Base-by-base conservation (phyloP, 2,888 invertebrate species). In the Lithophane semibrunnea region DNA sequence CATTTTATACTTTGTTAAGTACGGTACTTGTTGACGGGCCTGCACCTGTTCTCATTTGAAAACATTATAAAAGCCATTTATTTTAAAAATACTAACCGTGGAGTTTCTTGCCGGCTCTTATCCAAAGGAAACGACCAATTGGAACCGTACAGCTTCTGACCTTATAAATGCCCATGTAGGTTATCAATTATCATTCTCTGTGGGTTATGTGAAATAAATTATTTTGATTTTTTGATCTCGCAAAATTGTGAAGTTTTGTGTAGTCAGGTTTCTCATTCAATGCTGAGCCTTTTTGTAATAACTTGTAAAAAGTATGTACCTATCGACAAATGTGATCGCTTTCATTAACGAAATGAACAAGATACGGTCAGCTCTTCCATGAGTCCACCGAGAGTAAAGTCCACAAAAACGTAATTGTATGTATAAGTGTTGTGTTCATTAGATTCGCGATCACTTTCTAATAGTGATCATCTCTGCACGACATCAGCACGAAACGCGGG, bases 401-500 rank as follows among this genome's bases (percentile, higher is more conserved):
- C 56, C 68, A 80, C 75, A 80, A 77, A 77, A 87, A 81, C 77
- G 61, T 79, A 47, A 83, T 49, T 69, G 69, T 65, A 54, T 64
- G 24, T 70, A 81, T 16, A 75, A 75, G 21, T 60, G 5, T 5
- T 71, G 75, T 64, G 74, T 70, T 67, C 76, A 72, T 69, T 69
- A 75, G 74, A 74, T 75, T 63, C 77, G 84, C 63, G 84, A 85
- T 84, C 64, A 85, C 80, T 85, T 76, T 80, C 83, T 82, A 80
- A 77, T 77, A 52, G 77, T n/a, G 73, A 81, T 73, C 80, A 79
- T 83, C 77, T 75, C 68, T 86, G 83, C 80, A 79, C 73, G 79
- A 71, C 73, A 77, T 18, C 52, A 64, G 63, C 69, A 52, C 65
- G 44, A 65, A 18, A 44, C 42, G n/a, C 68, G 70, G 12, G n/a